These are phyloP conservation scores for Hypotaenidia okinawae DNA, from an alignment of 2,797 vertebrate species.

Conservation along the genomic window DNA sequence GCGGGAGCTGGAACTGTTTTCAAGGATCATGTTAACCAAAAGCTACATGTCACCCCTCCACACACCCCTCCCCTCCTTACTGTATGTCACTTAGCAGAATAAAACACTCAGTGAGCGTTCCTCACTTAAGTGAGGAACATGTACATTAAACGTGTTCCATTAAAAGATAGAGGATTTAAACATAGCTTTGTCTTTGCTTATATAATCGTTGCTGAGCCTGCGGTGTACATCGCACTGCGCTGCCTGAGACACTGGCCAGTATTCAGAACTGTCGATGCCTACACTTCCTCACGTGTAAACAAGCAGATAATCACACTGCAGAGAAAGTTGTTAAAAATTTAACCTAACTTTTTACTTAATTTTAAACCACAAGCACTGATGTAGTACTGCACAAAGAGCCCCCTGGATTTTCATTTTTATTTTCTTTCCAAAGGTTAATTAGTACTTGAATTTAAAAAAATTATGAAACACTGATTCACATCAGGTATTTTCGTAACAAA, in stretches of 20 bases:
- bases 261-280: constrained; percentile 9
- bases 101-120: not conserved
- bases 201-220: not conserved
- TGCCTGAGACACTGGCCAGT: not conserved
- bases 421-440: not conserved
- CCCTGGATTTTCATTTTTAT: not conserved
- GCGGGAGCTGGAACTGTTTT: not conserved
- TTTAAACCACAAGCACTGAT: not conserved
- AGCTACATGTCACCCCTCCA: not conserved
- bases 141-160: not conserved
- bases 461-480: not conserved
- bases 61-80: not conserved
- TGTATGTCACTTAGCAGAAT: not conserved
- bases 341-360: not conserved
- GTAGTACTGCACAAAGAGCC: not conserved
- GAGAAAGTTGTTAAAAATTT: not conserved
- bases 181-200: constrained; percentile 21
- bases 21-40: not conserved
- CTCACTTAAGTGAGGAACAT: not conserved
- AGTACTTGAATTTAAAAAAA: not conserved
- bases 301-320: not conserved
- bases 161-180: not conserved
- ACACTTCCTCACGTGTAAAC: not conserved
- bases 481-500: not conserved
- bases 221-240: not conserved